Conservation (phyloP, 2,113 vertebrate species). For the Silurus meridionalis region DNA sequence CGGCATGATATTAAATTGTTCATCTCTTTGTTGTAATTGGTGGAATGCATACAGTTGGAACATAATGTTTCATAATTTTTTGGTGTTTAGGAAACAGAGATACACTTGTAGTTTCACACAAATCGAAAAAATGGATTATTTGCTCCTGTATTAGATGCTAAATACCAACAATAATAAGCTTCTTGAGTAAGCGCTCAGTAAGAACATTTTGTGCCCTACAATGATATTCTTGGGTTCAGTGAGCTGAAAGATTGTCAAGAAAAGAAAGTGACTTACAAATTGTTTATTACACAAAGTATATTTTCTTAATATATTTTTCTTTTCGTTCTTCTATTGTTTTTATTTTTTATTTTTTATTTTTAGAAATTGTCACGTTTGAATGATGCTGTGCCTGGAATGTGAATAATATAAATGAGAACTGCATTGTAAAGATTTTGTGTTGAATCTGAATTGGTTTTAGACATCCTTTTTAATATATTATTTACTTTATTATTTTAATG, state of each 20-base stretch:
- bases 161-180: not conserved
- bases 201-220: constrained; percentile 2
- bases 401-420: not conserved
- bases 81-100: not conserved
- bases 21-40: not conserved
- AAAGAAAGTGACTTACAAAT: constrained; percentile 15
- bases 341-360: not conserved
- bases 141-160: constrained; percentile 2
- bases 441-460: too few relatives aligned
- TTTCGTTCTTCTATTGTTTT: not conserved
- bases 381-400: not conserved
- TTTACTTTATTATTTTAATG: not conserved
- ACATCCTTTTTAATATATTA: too few relatives aligned
- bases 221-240: not conserved
- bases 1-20: not conserved
- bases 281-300: constrained; percentile 1
- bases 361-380: not conserved
- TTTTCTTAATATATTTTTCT: constrained; percentile 2
- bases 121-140: constrained; percentile 17
- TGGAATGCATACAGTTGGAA: not conserved
- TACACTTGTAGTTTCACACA: constrained; percentile 1
- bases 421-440: not conserved
- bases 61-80: not conserved
- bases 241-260: constrained; percentile 21
- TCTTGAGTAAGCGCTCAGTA: not conserved